phyloP scores from a whole-genome alignment of 2,113 vertebrate genomes.

The Poeciliopsis turrubarensis region DNA sequence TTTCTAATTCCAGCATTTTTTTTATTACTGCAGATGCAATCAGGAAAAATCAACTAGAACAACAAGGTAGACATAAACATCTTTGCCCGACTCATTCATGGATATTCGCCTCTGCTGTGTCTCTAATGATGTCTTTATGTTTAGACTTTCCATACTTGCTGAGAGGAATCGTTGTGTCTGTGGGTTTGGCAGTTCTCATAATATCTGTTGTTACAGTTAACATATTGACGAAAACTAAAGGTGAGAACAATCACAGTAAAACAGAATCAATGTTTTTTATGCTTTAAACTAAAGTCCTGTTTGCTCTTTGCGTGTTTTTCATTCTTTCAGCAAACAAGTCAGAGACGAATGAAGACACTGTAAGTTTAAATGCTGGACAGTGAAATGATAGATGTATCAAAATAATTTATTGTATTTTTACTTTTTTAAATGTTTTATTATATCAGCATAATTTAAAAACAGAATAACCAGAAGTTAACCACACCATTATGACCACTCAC shows the following conservation, averaged over 20 bases:
- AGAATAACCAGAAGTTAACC: too few relatives aligned
- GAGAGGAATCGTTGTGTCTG: background rate
- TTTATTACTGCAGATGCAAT: background rate
- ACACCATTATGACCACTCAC: too few relatives aligned
- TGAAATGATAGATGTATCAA: background rate
- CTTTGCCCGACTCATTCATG: background rate
- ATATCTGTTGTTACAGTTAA: background rate
- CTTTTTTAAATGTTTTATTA: too few relatives aligned
- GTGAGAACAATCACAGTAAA: background rate
- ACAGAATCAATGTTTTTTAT: background rate
- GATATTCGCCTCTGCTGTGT: background rate
- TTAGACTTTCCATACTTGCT: too few relatives aligned
- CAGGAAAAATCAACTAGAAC: background rate
- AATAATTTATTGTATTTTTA: background rate
- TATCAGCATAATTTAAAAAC: too few relatives aligned
- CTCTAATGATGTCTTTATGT: background rate
- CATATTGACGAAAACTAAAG: slow-evolving; percentile 1
- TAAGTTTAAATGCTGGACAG: background rate
- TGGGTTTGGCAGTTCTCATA: slow-evolving; percentile 1
- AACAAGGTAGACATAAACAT: background rate
- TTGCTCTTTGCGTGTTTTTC: background rate
- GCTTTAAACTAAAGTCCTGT: background rate
- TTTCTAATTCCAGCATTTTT: background rate
- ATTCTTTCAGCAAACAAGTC: background rate
- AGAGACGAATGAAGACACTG: background rate